Conservation (phyloP, 2,113 vertebrate species). For the Nycticryphes semicollaris region DNA sequence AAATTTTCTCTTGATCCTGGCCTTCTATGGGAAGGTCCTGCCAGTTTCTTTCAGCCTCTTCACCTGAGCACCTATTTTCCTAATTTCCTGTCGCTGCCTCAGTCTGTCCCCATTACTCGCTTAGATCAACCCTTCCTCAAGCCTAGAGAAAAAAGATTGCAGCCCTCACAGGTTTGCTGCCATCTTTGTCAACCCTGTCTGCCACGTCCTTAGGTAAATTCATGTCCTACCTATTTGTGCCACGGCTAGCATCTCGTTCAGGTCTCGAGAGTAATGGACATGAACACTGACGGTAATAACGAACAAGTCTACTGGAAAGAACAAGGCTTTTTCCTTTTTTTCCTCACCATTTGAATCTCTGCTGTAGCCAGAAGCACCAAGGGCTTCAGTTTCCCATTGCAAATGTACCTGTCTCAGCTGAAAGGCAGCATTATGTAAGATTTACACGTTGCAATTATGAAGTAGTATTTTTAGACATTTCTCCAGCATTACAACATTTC, state of each 20-base stretch:
- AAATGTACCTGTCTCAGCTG: background rate
- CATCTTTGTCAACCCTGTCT: background rate
- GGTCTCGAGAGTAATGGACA: background rate
- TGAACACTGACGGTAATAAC: background rate
- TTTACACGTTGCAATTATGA: conserved; percentile 1
- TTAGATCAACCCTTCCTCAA: background rate
- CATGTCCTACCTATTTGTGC: background rate
- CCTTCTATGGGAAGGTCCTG: background rate
- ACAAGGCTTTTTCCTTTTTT: background rate
- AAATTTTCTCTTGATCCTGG: background rate
- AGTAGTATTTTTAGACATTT: conserved; percentile 16
- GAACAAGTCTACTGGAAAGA: background rate
- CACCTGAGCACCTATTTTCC: background rate
- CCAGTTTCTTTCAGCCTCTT: background rate
- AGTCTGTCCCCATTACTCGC: background rate
- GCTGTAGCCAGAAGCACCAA: background rate
- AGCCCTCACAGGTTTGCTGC: background rate
- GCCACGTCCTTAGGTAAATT: background rate
- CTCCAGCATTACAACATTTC: background rate
- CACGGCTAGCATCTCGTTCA: background rate
- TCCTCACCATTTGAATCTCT: background rate
- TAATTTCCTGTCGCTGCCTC: background rate
- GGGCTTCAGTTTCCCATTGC: background rate
- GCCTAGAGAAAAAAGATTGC: background rate
- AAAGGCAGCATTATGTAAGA: background rate